Evolutionary conservation across 2,113 vertebrate genomes (phyloP), one percentile per base, ranked within the genome.

Genomic region (Myrmophylax atrothorax): DNA sequence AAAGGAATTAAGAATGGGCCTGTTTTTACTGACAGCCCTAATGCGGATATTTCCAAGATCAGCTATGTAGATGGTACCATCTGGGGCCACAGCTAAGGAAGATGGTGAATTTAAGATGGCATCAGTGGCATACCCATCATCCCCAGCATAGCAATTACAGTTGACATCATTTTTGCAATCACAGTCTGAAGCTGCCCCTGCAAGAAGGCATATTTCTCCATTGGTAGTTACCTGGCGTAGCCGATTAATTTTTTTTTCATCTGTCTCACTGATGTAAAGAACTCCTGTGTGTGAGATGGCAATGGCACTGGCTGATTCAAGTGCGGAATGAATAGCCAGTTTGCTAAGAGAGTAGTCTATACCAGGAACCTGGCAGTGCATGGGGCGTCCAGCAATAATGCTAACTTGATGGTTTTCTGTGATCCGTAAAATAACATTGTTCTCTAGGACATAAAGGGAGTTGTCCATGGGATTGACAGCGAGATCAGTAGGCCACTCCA

Each of bases 301-400:
- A 47, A 99, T 99, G 97, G 99, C 99, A 12, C 99, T 99, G 98
- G 99, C 99, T 35, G 99, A 99, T 97, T 99, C 99, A 96, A 99
- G 98, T 26, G 99, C 99, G 2, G 99, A 99, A 87, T 99, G 99
- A 94, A 99, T 99, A 91, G 99, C 99, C 93, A 99, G 98, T 92
- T 99, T 99, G 97, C 99, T 99, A 95, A 99, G 99, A n/a, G 99
- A 99, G 97, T 99, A 99, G 98, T 99, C 99, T 40, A 99, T 99
- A 84, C 99, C 99, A 6, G 99, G 99, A 67, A 99, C 99, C 96
- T 99, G 99, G 96, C 99, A 99, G 96, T 99, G 99, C 99, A 99
- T 99, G 75, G 99, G 99, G 66, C 99, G 98, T 28, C 99, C 99
- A 8, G 99, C 99, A 67, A 99, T 99, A 97, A 99, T 99, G 98